A percentile compares a stretch with the other conserved stretches of the same genome.
phyloP scores from a whole-genome alignment of 2,113 vertebrate genomes.

The Podiceps cristatus region DNA sequence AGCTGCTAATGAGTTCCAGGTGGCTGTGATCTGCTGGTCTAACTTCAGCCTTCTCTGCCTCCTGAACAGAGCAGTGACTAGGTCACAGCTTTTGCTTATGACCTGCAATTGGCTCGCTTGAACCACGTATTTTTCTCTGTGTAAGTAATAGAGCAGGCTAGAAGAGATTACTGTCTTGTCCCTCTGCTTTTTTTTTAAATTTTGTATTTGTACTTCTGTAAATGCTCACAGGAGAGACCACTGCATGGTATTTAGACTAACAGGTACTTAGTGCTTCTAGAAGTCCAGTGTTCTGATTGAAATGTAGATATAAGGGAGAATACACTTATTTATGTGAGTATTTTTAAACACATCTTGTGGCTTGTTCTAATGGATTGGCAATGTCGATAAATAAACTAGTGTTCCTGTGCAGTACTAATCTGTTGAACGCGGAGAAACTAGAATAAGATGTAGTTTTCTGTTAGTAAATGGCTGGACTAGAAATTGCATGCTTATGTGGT shows the following conservation, averaged over 20 bases:
- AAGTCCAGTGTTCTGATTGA: accelerated
- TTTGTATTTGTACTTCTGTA: not conserved
- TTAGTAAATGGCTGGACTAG: not conserved
- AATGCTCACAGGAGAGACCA: not conserved
- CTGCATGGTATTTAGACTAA: not conserved
- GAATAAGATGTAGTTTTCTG: not conserved
- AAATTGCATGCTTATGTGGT: not conserved
- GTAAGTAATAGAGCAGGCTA: not conserved
- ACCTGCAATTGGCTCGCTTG: not conserved
- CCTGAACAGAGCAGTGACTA: not conserved
- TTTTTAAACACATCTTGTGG: not conserved
- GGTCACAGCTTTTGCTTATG: not conserved
- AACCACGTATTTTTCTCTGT: accelerated
- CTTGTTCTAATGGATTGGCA: not conserved
- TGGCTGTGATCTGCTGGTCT: not conserved
- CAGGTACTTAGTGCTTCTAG: not conserved
- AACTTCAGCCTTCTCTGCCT: not conserved
- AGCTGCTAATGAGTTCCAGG: not conserved
- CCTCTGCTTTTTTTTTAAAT: not conserved
- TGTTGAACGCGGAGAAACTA: not conserved
- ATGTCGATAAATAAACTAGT: not conserved
- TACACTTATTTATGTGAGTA: not conserved
- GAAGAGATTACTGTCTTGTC: not conserved
- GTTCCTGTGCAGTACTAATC: not conserved
- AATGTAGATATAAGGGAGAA: not conserved